These are phyloP conservation scores for Machimus atricapillus DNA, from an alignment of 2,888 invertebrate genomes.

Conservation along the genomic window DNA sequence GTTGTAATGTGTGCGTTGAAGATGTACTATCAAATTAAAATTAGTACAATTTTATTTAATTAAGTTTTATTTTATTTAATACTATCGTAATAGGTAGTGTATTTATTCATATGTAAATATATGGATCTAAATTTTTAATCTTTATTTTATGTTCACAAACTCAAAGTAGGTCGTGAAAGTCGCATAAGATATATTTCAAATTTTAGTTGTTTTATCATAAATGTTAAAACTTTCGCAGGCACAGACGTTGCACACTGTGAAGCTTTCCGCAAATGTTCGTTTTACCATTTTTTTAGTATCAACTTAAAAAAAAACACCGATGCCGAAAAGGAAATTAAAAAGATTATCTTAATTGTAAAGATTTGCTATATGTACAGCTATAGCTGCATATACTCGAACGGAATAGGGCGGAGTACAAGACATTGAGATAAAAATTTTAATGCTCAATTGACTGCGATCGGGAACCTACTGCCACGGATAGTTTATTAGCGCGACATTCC, in stretches of 20 bases:
- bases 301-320: background rate
- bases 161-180: background rate
- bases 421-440: background rate
- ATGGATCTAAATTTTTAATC: no score
- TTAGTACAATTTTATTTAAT: no score
- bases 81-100: no score
- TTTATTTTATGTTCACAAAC: background rate
- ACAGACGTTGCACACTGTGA: no score
- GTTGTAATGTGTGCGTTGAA: no score
- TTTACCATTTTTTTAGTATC: background rate
- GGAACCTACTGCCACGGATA: background rate
- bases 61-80: no score
- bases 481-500: background rate
- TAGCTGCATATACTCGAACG: background rate
- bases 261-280: background rate
- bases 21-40: no score
- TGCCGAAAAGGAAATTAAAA: background rate
- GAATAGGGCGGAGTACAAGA: background rate
- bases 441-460: background rate
- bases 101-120: no score
- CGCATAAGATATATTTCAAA: background rate
- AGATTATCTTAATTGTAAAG: background rate
- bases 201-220: background rate
- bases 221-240: background rate
- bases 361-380: background rate